Evolutionary conservation across 2,797 vertebrate genomes (phyloP).

Genomic region (Lophius americanus): DNA sequence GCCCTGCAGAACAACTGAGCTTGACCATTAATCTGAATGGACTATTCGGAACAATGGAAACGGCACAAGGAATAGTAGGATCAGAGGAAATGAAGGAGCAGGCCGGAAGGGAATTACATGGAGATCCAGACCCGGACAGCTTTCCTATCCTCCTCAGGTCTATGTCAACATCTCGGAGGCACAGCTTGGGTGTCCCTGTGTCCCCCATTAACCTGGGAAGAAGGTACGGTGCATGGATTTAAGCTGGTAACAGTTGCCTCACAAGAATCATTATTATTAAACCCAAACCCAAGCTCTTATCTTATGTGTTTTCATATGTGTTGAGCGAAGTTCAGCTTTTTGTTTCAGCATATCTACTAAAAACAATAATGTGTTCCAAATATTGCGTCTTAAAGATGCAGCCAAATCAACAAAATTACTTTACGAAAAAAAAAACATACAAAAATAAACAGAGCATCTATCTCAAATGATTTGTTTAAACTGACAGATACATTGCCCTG

Average conservation of each 20-base stretch:
- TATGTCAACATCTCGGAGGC: constrained; percentile 85
- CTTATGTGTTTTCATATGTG: neutral
- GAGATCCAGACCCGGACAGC: constrained; percentile 68
- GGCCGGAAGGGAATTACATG: constrained; percentile 42
- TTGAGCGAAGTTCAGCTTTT: neutral
- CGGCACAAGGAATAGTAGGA: constrained; percentile 11
- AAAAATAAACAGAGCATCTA: constrained; percentile 9
- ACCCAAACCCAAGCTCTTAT: neutral
- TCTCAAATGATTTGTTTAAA: constrained; percentile 2
- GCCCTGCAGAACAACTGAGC: constrained; percentile 42
- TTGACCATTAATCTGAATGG: constrained; percentile 44
- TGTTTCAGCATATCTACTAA: neutral
- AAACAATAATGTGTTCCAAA: neutral
- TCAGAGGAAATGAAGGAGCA: constrained; percentile 14
- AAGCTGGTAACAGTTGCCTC: neutral
- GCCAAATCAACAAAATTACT: constrained; percentile 9
- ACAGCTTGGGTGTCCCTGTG: constrained; percentile 89
- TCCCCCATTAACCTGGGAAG: constrained; percentile 82
- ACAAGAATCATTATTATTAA: neutral
- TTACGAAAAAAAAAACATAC: neutral
- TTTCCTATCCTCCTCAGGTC: constrained; percentile 84
- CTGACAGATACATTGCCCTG: neutral
- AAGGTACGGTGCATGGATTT: constrained; percentile 78
- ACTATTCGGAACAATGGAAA: constrained; percentile 55
- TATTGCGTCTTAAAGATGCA: constrained; percentile 9